phyloP scores from a whole-genome alignment of 2,113 vertebrate species.

The Elaphurus davidianus region DNA sequence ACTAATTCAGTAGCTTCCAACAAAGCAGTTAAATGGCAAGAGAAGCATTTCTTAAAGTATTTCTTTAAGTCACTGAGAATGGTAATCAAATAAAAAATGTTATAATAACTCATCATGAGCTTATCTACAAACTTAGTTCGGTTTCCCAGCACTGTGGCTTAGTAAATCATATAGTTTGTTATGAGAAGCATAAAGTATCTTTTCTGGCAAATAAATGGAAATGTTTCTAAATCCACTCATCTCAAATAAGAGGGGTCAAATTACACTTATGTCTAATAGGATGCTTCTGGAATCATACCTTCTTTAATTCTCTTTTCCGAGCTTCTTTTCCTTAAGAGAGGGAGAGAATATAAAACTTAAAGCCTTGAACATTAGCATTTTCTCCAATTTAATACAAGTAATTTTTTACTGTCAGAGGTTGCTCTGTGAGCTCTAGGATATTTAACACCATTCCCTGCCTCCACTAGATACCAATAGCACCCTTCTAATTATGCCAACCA shows the following conservation, averaged over 20 bases:
- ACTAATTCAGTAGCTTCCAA: not conserved
- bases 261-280: not conserved
- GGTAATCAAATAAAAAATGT: not conserved
- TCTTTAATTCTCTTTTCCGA: conserved; percentile 97
- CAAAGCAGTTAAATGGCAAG: not conserved
- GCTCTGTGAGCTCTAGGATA: not conserved
- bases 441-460: not conserved
- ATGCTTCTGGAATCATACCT: conserved; percentile 84
- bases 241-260: not conserved
- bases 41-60: not conserved
- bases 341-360: conserved; percentile 23
- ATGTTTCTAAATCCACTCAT: conserved; percentile 24
- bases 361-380: not conserved
- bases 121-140: not conserved
- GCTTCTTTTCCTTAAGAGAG: conserved; percentile 94
- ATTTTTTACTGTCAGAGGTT: not conserved
- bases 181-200: not conserved
- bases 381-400: not conserved
- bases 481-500: not conserved
- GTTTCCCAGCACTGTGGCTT: not conserved
- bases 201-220: conserved; percentile 15
- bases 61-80: not conserved
- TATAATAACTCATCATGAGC: not conserved
- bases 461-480: not conserved
- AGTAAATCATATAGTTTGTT: not conserved